Base-by-base conservation (phyloP, 2,888 invertebrate species). In the Maniola hyperantus region DNA sequence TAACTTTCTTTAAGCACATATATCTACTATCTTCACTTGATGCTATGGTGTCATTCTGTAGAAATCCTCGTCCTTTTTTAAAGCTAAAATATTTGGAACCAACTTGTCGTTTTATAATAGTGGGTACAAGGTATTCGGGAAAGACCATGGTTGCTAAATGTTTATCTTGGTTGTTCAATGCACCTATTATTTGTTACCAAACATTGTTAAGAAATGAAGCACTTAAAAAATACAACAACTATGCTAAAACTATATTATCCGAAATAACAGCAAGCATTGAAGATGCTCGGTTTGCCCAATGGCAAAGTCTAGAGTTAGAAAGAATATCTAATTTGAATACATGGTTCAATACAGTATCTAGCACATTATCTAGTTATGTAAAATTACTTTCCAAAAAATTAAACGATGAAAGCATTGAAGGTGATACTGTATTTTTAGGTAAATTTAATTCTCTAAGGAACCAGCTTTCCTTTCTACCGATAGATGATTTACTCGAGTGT, bases 51-150 rank as follows among this genome's bases (percentile, higher is more conserved):
- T 79, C 83, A 54, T 96, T 96, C 80, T 87, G 90, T 71, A 87
- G 87, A 76, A 95, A 95, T 81, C 95, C 95, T 7, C 85, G 94
- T 18, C 93, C 93, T 1, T 96, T 90, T 81, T 81, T 95, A 13
- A 81, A 93, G 67, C 80, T 94, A 6, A 85, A 93, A 48, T 93
- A 91, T 83, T 93, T 95, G 15, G 93, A 92, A 77, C 93, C 94
- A 7, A 91, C 90, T 44, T 94, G 94, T 74, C 93, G 93, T 79
- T 82, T 95, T 48, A 93, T 93, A 59, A 86, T 95, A 50, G 84
- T 93, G 64, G 95, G 96, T 1, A 94, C 95, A 5, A 90, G 86
- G 71, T 85, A 82, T 58, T 92, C 94, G 13, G 95, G 95, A 1
- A 95, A 94, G 87, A 91, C 93, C 2, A 89, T 93, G 73, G 79